Percentiles rank a stretch among this genome's conserved stretches.
phyloP scores from a whole-genome alignment of 2,797 vertebrate genomes.

The Helostoma temminkii region DNA sequence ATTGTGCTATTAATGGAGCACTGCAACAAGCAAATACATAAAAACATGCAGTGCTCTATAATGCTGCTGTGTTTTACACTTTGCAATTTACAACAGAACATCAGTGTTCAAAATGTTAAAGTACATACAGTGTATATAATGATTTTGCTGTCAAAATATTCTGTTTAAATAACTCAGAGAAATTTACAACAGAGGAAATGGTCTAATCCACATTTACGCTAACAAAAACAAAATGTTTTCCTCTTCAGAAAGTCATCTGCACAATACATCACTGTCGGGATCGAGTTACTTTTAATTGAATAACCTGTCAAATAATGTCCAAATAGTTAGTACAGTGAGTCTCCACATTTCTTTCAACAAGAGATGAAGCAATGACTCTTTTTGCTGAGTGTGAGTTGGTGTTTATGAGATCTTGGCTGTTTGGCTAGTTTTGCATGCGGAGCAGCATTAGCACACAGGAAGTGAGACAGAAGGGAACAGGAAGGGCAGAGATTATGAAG shows the following conservation, averaged over 20 bases:
- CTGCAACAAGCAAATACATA: too few relatives aligned
- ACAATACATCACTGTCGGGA: background rate
- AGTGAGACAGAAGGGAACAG: slow-evolving; percentile 59
- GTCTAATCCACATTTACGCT: too few relatives aligned
- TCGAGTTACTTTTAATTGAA: slow-evolving; percentile 14
- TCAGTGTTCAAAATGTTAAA: background rate
- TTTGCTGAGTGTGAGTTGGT: slow-evolving; percentile 3
- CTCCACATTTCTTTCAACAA: slow-evolving; percentile 21
- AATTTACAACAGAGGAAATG: too few relatives aligned
- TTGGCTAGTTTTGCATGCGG: slow-evolving; percentile 9
- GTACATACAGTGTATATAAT: too few relatives aligned
- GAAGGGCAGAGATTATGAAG: slow-evolving; percentile 73
- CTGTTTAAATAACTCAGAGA: too few relatives aligned
- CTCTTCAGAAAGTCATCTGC: too few relatives aligned
- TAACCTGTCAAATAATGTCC: slow-evolving; percentile 1
- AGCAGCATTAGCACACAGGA: slow-evolving; percentile 61
- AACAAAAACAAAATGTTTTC: too few relatives aligned
- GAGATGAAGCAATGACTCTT: slow-evolving; percentile 26
- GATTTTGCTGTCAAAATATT: too few relatives aligned
- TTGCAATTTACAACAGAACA: too few relatives aligned
- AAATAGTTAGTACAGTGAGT: slow-evolving; percentile 8
- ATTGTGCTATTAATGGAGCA: too few relatives aligned
- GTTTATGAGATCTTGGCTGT: slow-evolving; percentile 17
- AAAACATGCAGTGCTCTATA: too few relatives aligned
- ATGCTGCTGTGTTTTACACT: too few relatives aligned